Percentiles rank a stretch among this genome's conserved stretches.
Conservation (phyloP, 2,797 vertebrate genomes). For the Antennarius maculatus region DNA sequence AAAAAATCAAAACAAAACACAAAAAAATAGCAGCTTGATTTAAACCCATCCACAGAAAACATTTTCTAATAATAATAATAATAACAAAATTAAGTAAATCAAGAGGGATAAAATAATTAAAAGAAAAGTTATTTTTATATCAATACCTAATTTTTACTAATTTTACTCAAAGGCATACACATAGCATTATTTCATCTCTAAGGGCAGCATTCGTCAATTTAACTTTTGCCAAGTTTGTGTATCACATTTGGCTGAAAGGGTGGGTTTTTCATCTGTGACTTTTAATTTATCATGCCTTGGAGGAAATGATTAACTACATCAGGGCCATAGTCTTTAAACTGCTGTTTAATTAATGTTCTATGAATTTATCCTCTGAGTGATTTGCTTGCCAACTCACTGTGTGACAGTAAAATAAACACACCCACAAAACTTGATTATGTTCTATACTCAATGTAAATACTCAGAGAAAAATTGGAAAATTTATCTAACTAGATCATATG, state of each 20-base stretch:
- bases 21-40: slow-evolving; percentile 36
- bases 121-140: slow-evolving; percentile 4
- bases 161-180: slow-evolving; percentile 26
- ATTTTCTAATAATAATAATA: slow-evolving; percentile 1
- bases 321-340: slow-evolving; percentile 61
- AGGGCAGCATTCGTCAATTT: slow-evolving; percentile 65
- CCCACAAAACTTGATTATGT: slow-evolving; percentile 71
- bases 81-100: slow-evolving; percentile 12
- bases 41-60: slow-evolving; percentile 61
- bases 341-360: slow-evolving; percentile 70
- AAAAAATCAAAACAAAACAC: slow-evolving; percentile 28
- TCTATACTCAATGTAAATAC: slow-evolving; percentile 71
- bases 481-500: slow-evolving; percentile 72
- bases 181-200: slow-evolving; percentile 54
- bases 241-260: slow-evolving; percentile 65
- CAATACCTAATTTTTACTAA: slow-evolving; percentile 13
- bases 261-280: slow-evolving; percentile 60
- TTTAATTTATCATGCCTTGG: slow-evolving; percentile 71
- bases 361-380: slow-evolving; percentile 62
- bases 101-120: slow-evolving; percentile 41
- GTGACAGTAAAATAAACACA: slow-evolving; percentile 74
- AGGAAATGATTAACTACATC: slow-evolving; percentile 72
- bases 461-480: slow-evolving; percentile 64
- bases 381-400: slow-evolving; percentile 65
- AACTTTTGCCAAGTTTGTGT: slow-evolving; percentile 66